Conservation (phyloP, 2,113 vertebrate genomes). For the Triplophysa rosa region DNA sequence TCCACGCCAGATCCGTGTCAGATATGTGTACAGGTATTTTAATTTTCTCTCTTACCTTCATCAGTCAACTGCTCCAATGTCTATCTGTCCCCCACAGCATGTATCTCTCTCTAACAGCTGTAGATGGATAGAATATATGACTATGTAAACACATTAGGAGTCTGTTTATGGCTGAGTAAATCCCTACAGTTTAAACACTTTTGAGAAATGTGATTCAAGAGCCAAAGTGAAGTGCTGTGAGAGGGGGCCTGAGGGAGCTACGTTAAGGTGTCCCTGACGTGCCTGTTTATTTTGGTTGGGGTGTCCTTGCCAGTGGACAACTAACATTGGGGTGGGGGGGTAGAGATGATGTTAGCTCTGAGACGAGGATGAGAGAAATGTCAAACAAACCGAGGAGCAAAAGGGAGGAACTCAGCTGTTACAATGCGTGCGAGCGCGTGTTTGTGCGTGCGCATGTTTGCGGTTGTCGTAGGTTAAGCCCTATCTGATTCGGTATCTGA, state of each 20-base stretch:
- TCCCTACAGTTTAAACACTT: constrained; percentile 49
- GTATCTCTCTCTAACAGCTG: constrained; percentile 39
- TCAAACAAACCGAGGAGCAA: constrained; percentile 46
- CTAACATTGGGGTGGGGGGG: neutral
- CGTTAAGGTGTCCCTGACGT: constrained; percentile 34
- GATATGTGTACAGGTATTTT: constrained; percentile 1
- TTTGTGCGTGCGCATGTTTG: constrained; percentile 31
- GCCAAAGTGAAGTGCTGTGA: constrained; percentile 37
- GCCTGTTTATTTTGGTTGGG: constrained; percentile 50
- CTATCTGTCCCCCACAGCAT: constrained; percentile 12
- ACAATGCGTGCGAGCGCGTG: constrained; percentile 18
- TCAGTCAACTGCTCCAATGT: neutral
- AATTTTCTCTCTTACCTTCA: neutral
- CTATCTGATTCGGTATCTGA: neutral
- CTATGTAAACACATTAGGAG: constrained; percentile 51
- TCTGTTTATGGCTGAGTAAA: constrained; percentile 51
- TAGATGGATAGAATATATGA: constrained; percentile 47
- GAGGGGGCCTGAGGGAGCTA: constrained; percentile 7
- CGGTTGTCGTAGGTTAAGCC: constrained; percentile 9
- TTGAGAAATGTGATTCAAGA: constrained; percentile 44
- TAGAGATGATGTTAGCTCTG: constrained; percentile 22
- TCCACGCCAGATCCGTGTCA: neutral
- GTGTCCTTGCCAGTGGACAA: constrained; percentile 26
- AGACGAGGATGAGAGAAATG: constrained; percentile 29
- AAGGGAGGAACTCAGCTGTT: constrained; percentile 33